A percentile compares a stretch with the other conserved stretches of the same genome.
Evolutionary conservation across 2,797 vertebrate genomes (phyloP).

Genomic region (Mycteria americana): DNA sequence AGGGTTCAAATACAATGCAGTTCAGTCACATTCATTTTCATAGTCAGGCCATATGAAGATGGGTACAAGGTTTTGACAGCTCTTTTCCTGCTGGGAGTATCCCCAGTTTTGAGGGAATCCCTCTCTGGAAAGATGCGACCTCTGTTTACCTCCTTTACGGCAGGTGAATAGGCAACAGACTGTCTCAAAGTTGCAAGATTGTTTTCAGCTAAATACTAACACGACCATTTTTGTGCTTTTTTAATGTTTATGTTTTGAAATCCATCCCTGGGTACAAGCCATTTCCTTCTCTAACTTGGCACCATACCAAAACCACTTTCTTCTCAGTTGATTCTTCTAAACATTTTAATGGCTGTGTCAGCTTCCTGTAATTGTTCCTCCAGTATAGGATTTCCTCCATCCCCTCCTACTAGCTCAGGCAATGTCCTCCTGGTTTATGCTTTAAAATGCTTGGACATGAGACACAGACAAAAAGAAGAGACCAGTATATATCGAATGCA

Average conservation of each 20-base stretch:
- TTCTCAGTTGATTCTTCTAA: conserved; percentile 68
- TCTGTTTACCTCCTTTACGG: background rate
- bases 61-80: background rate
- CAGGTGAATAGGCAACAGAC: background rate
- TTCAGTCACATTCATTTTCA: background rate
- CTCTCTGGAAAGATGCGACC: background rate
- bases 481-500: background rate
- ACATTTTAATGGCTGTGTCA: conserved; percentile 69
- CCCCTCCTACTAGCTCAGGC: conserved; percentile 54
- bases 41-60: background rate
- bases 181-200: background rate
- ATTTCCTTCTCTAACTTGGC: conserved; percentile 56
- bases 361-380: conserved; percentile 77
- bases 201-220: background rate
- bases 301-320: conserved; percentile 52
- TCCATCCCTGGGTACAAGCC: background rate
- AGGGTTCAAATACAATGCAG: background rate
- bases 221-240: background rate
- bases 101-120: background rate
- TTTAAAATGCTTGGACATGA: conserved; percentile 20
- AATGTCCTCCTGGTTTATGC: conserved; percentile 30
- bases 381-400: conserved; percentile 75
- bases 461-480: conserved; percentile 17
- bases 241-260: conserved; percentile 43
- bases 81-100: background rate